Evolutionary conservation across 2,113 vertebrate species (phyloP), one percentile per base, ranked within the genome.

Genomic region (Jaculus jaculus): DNA sequence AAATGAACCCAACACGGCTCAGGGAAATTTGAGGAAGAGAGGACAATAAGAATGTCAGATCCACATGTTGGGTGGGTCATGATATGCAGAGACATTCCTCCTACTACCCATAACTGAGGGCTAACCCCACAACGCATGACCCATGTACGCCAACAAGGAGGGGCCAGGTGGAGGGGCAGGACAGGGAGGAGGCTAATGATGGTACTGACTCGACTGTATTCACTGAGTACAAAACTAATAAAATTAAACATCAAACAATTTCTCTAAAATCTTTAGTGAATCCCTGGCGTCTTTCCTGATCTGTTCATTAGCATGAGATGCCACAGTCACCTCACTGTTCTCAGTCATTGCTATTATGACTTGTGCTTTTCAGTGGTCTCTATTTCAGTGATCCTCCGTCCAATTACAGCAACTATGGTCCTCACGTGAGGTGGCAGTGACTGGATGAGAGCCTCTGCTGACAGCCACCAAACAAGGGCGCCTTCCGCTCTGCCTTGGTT

Each of bases 391-490:
- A 61, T 51, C 21, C 17, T 47, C 42, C 84, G 68, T 85, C 84
- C n/a, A 16, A 2, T 24, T 17, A 58, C 7, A 63, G 16, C 5
- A 81, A 15, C 69, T 5, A 2, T 20, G 63, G 88, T 60, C 73
- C 17, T 74, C 26, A 7, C 23, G 1, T 2, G 18, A 66, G n/a
- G 24, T 6, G 23, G 24, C 23, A 26, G 0, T 34, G 51, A 28
- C 42, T 9, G 21, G 11, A 12, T 15, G 58, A 24, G 18, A n/a
- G 21, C 21, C 61, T 24, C 79, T 37, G 42, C 51, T n/a, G 12
- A n/a, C 4, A 3, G 54, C 37, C 26, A 39, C 30, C 26, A 2
- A 3, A 83, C 4, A n/a, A 23, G 0, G 13, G 0, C 60, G n/a
- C 42, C 37, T 68, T 87, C 60, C 11, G 3, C 0, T 3, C 5